Base-by-base conservation (phyloP, 1,140 invertebrate species). In the Scaptomyza pallida region DNA sequence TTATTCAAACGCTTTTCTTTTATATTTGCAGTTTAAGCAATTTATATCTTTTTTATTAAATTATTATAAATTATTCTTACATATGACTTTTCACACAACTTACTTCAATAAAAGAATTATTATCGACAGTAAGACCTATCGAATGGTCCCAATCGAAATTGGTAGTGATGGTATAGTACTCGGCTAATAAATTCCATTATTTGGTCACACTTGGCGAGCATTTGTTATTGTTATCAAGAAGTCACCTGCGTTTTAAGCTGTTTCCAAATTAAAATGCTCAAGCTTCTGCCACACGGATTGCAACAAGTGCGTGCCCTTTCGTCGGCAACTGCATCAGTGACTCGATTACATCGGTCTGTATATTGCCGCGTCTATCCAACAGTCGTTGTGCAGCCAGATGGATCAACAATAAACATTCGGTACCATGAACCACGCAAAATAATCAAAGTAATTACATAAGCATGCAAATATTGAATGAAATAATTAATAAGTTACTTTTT, bases 341-440 rank as follows among this genome's bases (percentile, higher is more conserved):
- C 94, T n/a, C 94, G 94, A 83, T 93, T 94, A n/a, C 94, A 95
- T 67, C 93, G 96, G 69, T 92, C 93, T 52, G 76, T 93, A 2
- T 97, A 96, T 90, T 89, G 93, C n/a, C 93, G 94, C 65, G 93
- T 92, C 40, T 97, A 97, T 93, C 96, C 95, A 17, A 96, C 95
- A 0, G 89, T 93, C 43, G 79, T 99, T 0, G 95, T 98, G 17
- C 92, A 94, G 23, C 92, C 96, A 2, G 95, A 98, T 94, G 97
- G 97, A 48, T 96, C 97, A 47, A 96, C 95, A 45, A 94, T 96
- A 63, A 95, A 93, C 35, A 95, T 97, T 21, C 92, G 95, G 73
- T 97, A 98, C 90, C 93, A 94, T 67, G 96, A 97, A 91, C 97
- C 97, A 5, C 92, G 96, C 61, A 94, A 94, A 92, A 96, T 98